Percentiles rank a stretch among this genome's conserved stretches.
phyloP scores from a whole-genome alignment of 2,113 vertebrate genomes.

The Paramisgurnus dabryanus region DNA sequence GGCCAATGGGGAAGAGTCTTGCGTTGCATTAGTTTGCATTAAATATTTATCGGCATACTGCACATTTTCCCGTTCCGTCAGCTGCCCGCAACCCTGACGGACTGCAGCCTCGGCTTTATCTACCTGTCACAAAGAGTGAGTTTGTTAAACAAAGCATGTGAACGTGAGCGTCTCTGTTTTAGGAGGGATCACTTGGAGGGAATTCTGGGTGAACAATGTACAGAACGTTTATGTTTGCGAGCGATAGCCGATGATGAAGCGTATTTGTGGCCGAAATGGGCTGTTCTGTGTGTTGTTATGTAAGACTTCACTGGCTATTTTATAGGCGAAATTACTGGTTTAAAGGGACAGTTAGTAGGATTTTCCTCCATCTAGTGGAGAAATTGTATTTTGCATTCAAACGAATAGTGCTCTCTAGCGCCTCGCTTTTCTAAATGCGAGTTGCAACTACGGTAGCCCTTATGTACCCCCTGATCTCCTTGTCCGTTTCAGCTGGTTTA shows the following conservation, averaged over 20 bases:
- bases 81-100: slow-evolving; percentile 70
- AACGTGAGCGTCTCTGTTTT: slow-evolving; percentile 23
- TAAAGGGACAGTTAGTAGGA: too few species aligned
- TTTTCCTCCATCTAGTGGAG: too few species aligned
- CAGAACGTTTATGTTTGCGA: not conserved
- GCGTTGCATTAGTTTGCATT: slow-evolving; percentile 79
- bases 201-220: slow-evolving; percentile 24
- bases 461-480: too few species aligned
- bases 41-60: slow-evolving; percentile 81
- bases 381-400: too few species aligned
- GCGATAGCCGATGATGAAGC: slow-evolving; percentile 22
- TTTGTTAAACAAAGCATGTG: slow-evolving; percentile 20
- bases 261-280: not conserved
- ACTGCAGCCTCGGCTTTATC: slow-evolving; percentile 72
- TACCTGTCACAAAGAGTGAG: slow-evolving; percentile 38
- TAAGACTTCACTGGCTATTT: too few species aligned
- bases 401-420: too few species aligned
- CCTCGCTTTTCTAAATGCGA: too few species aligned
- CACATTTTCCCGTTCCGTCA: slow-evolving; percentile 76
- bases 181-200: slow-evolving; percentile 25
- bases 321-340: too few species aligned
- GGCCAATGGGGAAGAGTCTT: slow-evolving; percentile 75
- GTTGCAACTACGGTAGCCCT: too few species aligned
- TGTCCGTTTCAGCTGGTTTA: too few species aligned
- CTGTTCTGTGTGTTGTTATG: slow-evolving; percentile 9